These are phyloP conservation scores for Amphipoea oculea DNA, from an alignment of 2,888 invertebrate genomes.

Conservation along the genomic window DNA sequence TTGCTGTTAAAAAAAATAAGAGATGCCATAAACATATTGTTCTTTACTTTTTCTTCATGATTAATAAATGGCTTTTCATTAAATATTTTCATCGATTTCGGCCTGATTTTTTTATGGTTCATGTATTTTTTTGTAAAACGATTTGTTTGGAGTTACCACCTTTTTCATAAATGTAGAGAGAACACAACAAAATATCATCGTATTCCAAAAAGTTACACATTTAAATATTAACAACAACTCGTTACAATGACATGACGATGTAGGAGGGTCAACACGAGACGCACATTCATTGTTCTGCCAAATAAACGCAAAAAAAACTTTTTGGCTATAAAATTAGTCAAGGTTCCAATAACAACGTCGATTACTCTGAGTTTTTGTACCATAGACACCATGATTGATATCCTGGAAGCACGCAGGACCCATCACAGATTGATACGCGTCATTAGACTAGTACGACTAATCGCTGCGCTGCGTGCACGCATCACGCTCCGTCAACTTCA, in stretches of 20 bases:
- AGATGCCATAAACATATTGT: not conserved
- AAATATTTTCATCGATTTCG: not conserved
- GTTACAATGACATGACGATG: not conserved
- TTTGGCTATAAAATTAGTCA: conserved; percentile 40
- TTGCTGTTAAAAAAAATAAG: not conserved
- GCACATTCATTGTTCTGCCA: conserved; percentile 23
- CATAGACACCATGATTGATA: conserved; percentile 69
- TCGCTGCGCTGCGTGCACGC: conserved; percentile 64
- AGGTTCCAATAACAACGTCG: conserved; percentile 58
- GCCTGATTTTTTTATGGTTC: too few relatives aligned
- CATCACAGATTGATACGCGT: conserved; percentile 72
- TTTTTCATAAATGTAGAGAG: not conserved
- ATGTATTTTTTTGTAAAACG: not conserved
- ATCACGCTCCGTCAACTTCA: conserved; percentile 58
- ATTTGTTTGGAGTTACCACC: not conserved
- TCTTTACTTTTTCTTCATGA: not conserved
- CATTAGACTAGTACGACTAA: conserved; percentile 69
- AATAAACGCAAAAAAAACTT: conserved; percentile 18
- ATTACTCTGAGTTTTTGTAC: conserved; percentile 62
- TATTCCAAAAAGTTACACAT: not conserved
- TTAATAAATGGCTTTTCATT: not conserved
- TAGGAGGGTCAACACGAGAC: conserved; percentile 13
- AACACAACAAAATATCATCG: too few relatives aligned
- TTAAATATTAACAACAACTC: not conserved
- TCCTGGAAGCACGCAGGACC: conserved; percentile 72